A percentile compares a stretch with the other conserved stretches of the same genome.
These are phyloP conservation scores for Polymixis lichenea DNA, from an alignment of 2,888 invertebrate genomes.

Conservation along the genomic window DNA sequence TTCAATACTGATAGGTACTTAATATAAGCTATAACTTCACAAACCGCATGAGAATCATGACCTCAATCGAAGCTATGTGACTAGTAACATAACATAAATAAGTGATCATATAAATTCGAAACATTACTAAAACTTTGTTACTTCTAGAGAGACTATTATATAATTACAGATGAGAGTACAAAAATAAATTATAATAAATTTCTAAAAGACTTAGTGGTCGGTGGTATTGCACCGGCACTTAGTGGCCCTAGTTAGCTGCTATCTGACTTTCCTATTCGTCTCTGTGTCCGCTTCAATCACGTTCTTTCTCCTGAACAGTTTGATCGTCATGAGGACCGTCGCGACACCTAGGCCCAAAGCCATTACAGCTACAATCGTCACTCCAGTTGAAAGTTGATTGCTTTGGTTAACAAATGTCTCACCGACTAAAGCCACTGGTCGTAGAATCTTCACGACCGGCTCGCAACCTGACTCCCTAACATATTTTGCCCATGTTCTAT, in stretches of 20 bases:
- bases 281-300: conserved; percentile 75
- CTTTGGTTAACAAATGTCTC: conserved; percentile 72
- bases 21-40: conserved; percentile 65
- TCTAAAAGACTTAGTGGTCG: conserved; percentile 38
- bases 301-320: conserved; percentile 76
- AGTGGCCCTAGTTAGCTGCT: conserved; percentile 65
- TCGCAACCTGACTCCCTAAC: conserved; percentile 92
- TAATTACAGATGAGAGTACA: conserved; percentile 51
- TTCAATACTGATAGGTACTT: conserved; percentile 74
- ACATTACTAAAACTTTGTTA: conserved; percentile 53
- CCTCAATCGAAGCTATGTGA: conserved; percentile 70
- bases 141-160: conserved; percentile 66
- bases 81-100: conserved; percentile 70
- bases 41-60: conserved; percentile 68
- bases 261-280: conserved; percentile 81
- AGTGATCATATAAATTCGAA: conserved; percentile 67
- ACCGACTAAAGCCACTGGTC: conserved; percentile 83
- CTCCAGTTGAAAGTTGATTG: conserved; percentile 74
- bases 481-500: conserved; percentile 94
- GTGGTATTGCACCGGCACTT: conserved; percentile 40
- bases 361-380: conserved; percentile 80
- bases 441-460: conserved; percentile 87
- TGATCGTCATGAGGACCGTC: conserved; percentile 83
- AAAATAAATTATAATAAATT: conserved; percentile 59
- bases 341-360: conserved; percentile 78